Percentiles rank a stretch among this genome's conserved stretches.
phyloP scores from a whole-genome alignment of 1,140 invertebrate genomes.

The Anastrepha obliqua region DNA sequence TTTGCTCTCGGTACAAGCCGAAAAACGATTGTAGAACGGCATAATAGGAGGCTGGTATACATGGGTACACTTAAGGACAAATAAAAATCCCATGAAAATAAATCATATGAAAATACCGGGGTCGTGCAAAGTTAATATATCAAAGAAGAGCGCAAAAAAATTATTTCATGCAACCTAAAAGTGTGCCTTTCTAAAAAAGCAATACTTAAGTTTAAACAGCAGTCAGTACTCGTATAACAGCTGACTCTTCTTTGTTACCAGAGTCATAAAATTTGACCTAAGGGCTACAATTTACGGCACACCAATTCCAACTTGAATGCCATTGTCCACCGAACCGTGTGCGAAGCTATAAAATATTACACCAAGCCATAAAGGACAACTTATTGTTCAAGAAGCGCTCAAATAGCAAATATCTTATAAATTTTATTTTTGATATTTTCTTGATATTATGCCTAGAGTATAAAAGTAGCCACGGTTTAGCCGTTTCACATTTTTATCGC shows the following conservation, averaged over 20 bases:
- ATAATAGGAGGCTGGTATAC: too few species aligned
- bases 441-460: background rate
- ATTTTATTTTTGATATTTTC: background rate
- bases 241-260: background rate
- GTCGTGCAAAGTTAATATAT: too few species aligned
- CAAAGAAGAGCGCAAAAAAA: too few species aligned
- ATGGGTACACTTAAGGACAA: too few species aligned
- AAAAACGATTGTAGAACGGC: too few species aligned
- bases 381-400: background rate
- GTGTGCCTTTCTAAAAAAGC: too few species aligned
- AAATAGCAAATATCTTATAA: background rate
- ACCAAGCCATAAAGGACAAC: background rate
- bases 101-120: too few species aligned
- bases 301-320: conserved; percentile 1
- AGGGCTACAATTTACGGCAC: background rate
- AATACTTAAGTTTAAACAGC: too few species aligned
- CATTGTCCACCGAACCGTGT: background rate
- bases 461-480: background rate
- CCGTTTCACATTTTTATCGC: background rate
- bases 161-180: too few species aligned
- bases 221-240: background rate
- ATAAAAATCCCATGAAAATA: too few species aligned
- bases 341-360: background rate
- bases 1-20: too few species aligned
- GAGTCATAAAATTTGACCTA: background rate